Evolutionary conservation across 2,888 invertebrate genomes (phyloP).

Genomic region (Parapristionchus giblindavisi): DNA sequence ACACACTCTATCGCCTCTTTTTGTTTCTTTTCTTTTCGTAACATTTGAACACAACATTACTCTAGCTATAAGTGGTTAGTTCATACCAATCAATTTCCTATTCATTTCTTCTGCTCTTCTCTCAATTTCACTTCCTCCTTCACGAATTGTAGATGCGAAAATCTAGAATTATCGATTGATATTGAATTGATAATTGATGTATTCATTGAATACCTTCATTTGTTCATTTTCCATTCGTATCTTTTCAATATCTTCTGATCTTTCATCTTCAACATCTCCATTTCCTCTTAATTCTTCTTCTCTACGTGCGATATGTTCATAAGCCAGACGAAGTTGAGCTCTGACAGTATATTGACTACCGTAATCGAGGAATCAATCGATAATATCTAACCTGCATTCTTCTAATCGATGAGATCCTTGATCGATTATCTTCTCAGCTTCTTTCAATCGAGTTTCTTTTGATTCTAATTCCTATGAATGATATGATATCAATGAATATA

Average conservation of each 20-base stretch:
- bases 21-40: too few species aligned
- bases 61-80: neutral
- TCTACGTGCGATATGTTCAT: neutral
- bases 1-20: too few species aligned
- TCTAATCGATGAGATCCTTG: slow-evolving; percentile 15
- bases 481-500: neutral
- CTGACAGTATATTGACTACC: too few species aligned
- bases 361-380: too few species aligned
- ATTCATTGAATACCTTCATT: slow-evolving; percentile 19
- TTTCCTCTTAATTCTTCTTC: neutral
- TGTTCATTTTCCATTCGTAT: neutral
- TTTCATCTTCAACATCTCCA: slow-evolving; percentile 28
- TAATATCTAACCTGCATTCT: slow-evolving; percentile 36
- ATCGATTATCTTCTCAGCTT: slow-evolving; percentile 26
- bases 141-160: slow-evolving; percentile 53
- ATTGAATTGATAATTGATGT: slow-evolving; percentile 1
- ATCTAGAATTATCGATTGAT: slow-evolving; percentile 41
- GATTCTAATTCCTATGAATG: slow-evolving; percentile 27
- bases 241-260: slow-evolving; percentile 8
- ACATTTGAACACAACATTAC: too few species aligned
- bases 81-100: slow-evolving; percentile 55
- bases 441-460: slow-evolving; percentile 28
- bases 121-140: slow-evolving; percentile 59
- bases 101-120: slow-evolving; percentile 63
- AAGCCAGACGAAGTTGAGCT: slow-evolving; percentile 24